These are phyloP conservation scores for Denticeps clupeoides DNA, from an alignment of 2,797 vertebrate species.

Conservation along the genomic window DNA sequence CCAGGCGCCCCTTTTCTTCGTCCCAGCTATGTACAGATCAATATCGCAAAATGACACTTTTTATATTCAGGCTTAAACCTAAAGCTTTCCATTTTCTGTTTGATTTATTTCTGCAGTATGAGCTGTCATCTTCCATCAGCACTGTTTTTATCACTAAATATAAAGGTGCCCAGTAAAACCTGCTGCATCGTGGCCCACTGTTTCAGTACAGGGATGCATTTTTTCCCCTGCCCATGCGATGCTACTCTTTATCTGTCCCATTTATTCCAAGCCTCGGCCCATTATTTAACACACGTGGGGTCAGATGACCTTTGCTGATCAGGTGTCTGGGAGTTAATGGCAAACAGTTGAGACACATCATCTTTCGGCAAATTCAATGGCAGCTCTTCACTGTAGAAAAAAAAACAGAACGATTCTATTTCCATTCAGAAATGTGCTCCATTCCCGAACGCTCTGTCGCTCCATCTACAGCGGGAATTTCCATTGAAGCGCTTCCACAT, in stretches of 20 bases:
- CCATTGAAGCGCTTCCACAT: too few relatives aligned
- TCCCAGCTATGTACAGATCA: conserved; percentile 26
- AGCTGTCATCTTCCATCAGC: conserved; percentile 35
- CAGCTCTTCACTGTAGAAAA: conserved; percentile 5
- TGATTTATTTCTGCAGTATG: conserved; percentile 31
- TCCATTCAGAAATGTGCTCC: neutral
- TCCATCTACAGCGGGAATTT: neutral
- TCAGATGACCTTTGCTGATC: conserved; percentile 23
- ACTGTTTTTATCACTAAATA: conserved; percentile 35
- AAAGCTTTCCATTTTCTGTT: conserved; percentile 27
- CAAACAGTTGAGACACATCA: conserved; percentile 27
- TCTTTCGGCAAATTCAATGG: conserved; percentile 28
- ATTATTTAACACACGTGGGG: conserved; percentile 29
- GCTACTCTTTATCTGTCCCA: conserved; percentile 29
- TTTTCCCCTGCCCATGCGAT: conserved; percentile 25
- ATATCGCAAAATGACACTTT: conserved; percentile 38
- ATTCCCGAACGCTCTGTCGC: neutral
- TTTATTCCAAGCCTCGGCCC: conserved; percentile 29
- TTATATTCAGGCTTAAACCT: conserved; percentile 26
- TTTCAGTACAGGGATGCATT: conserved; percentile 12
- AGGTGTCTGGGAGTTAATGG: conserved; percentile 28
- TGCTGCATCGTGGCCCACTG: conserved; percentile 17
- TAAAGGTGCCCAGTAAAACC: conserved; percentile 33
- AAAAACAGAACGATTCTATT: too few relatives aligned
- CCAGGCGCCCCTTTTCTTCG: conserved; percentile 16